These are phyloP conservation scores for Troilus luridus DNA, from an alignment of 2,888 invertebrate genomes.

Conservation along the genomic window DNA sequence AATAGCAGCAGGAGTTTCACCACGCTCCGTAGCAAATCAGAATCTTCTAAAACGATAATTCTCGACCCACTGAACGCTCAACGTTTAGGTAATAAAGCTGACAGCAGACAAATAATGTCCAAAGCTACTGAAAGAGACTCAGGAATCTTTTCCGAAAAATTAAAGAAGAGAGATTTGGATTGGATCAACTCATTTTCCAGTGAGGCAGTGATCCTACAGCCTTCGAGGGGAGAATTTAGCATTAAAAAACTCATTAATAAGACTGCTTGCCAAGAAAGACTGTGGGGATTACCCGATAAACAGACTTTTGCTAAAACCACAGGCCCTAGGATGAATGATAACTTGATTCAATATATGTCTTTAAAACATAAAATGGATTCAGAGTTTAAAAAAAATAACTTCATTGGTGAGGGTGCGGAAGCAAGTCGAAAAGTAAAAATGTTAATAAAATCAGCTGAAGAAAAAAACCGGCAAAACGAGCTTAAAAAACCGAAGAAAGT, in stretches of 20 bases:
- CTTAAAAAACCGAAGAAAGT: neutral
- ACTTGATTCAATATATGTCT: neutral
- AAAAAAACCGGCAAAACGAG: neutral
- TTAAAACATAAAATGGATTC: neutral
- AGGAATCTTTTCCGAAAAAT: neutral
- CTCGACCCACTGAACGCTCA: neutral
- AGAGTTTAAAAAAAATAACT: neutral
- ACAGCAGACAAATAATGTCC: neutral
- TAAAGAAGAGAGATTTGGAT: neutral
- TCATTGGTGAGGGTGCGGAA: neutral
- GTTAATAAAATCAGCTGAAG: slow-evolving; percentile 13
- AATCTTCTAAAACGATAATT: neutral
- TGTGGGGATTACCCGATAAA: neutral
- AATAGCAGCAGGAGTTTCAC: neutral
- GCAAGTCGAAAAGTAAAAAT: neutral
- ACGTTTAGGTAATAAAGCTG: neutral
- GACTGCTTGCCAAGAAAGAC: neutral
- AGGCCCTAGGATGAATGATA: slow-evolving; percentile 29
- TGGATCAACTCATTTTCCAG: slow-evolving; percentile 20
- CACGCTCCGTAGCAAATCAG: neutral
- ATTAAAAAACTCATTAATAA: slow-evolving; percentile 18
- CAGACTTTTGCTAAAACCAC: neutral
- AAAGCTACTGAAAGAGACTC: neutral
- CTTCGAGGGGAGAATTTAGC: slow-evolving; percentile 28
- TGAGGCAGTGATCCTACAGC: slow-evolving; percentile 38